Evolutionary conservation across 2,797 vertebrate species (phyloP).

Genomic region (Nasua narica): DNA sequence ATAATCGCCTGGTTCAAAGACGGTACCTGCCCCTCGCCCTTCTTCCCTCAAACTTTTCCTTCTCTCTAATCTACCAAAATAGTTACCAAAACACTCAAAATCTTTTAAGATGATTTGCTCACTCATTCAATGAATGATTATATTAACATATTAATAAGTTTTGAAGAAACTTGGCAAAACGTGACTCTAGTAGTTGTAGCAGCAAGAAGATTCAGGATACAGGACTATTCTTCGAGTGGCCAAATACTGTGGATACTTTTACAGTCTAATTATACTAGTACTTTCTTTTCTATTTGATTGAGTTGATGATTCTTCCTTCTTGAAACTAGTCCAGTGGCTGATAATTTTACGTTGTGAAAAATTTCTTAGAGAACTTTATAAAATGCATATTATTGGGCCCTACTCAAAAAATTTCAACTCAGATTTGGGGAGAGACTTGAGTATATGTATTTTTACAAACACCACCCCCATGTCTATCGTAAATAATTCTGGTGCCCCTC

Average conservation of each 20-base stretch:
- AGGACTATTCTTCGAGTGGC: not conserved
- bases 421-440: not conserved
- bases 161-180: not conserved
- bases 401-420: not conserved
- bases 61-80: not conserved
- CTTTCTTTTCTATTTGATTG: not conserved
- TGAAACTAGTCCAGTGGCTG: not conserved
- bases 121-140: not conserved
- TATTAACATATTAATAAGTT: not conserved
- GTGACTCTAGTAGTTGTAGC: not conserved
- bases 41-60: not conserved
- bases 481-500: not conserved
- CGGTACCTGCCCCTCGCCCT: not conserved
- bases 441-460: not conserved
- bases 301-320: not conserved
- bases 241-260: not conserved
- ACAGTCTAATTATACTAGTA: not conserved
- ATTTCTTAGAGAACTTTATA: not conserved
- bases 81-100: not conserved
- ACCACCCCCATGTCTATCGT: fast-evolving
- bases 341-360: not conserved
- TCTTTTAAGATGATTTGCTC: not conserved
- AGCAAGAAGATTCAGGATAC: not conserved
- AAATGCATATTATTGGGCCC: not conserved
- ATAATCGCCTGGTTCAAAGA: not conserved